Evolutionary conservation across 1,140 invertebrate genomes (phyloP).

Genomic region (Monochamus saltuarius): DNA sequence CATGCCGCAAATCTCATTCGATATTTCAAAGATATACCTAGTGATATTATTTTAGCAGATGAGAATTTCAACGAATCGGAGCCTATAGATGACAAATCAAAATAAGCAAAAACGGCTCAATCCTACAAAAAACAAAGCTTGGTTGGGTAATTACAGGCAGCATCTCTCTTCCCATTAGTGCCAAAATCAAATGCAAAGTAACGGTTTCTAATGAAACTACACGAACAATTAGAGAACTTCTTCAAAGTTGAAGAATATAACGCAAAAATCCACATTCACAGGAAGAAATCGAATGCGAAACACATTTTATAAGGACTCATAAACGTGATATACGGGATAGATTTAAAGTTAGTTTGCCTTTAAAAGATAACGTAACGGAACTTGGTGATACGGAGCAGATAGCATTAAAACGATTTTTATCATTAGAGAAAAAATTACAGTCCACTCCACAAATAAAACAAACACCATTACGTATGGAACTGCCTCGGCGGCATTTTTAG

Average conservation of each 20-base stretch:
- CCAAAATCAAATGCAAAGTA: slow-evolving; percentile 2
- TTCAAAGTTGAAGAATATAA: slow-evolving; percentile 14
- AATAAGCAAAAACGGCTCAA: slow-evolving; percentile 2
- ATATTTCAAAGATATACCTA: slow-evolving; percentile 16
- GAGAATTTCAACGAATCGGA: slow-evolving; percentile 13
- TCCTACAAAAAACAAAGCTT: slow-evolving; percentile 20
- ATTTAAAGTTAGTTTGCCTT: slow-evolving; percentile 12
- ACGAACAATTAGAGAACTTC: slow-evolving; percentile 12
- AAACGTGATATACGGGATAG: slow-evolving; percentile 6
- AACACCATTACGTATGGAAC: slow-evolving; percentile 48
- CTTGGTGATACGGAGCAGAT: slow-evolving; percentile 7
- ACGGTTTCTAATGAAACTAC: background rate
- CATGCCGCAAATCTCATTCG: slow-evolving; percentile 18
- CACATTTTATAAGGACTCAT: slow-evolving; percentile 11
- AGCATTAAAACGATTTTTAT: slow-evolving; percentile 16
- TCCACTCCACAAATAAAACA: background rate
- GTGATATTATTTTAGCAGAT: slow-evolving; percentile 22
- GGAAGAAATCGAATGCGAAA: slow-evolving; percentile 16
- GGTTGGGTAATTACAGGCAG: slow-evolving; percentile 29
- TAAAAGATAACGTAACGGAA: background rate
- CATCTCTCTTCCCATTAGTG: background rate
- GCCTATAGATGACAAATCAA: slow-evolving; percentile 23
- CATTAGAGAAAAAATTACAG: slow-evolving; percentile 12
- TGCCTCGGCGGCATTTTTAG: slow-evolving; percentile 42
- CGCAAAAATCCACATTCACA: background rate